A percentile compares a stretch with the other conserved stretches of the same genome.
These are phyloP conservation scores for Balearica regulorum DNA, from an alignment of 2,797 vertebrate species.

Conservation along the genomic window DNA sequence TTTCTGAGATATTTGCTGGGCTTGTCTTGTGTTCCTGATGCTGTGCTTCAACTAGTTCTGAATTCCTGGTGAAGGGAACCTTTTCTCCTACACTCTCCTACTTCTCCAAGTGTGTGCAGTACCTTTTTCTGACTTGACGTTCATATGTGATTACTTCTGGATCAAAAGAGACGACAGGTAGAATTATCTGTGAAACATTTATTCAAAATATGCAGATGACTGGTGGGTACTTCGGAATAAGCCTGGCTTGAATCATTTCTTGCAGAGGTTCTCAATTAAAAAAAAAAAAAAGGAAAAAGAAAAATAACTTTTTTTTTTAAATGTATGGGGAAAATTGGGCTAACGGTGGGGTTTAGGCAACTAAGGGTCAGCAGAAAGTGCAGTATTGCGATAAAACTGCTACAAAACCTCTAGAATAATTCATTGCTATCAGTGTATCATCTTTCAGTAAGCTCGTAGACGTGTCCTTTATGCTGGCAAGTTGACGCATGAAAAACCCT, in stretches of 20 bases:
- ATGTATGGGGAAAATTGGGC: not conserved
- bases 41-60: not conserved
- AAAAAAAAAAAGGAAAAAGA: not conserved
- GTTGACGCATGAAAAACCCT: constrained; percentile 56
- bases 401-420: not conserved
- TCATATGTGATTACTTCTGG: constrained; percentile 35
- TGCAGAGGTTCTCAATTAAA: not conserved
- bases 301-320: not conserved
- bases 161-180: not conserved
- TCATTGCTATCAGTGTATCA: not conserved
- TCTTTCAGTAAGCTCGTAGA: not conserved
- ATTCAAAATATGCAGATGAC: not conserved
- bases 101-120: not conserved
- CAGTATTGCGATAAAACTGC: not conserved
- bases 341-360: not conserved
- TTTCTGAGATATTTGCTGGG: not conserved
- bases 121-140: not conserved
- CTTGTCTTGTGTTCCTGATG: not conserved
- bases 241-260: not conserved
- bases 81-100: not conserved
- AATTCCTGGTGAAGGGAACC: not conserved
- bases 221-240: not conserved
- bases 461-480: constrained; percentile 19
- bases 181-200: not conserved
- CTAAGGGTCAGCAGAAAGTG: not conserved